Conservation (phyloP, 1,140 invertebrate genomes). For the Littorina saxatilis region DNA sequence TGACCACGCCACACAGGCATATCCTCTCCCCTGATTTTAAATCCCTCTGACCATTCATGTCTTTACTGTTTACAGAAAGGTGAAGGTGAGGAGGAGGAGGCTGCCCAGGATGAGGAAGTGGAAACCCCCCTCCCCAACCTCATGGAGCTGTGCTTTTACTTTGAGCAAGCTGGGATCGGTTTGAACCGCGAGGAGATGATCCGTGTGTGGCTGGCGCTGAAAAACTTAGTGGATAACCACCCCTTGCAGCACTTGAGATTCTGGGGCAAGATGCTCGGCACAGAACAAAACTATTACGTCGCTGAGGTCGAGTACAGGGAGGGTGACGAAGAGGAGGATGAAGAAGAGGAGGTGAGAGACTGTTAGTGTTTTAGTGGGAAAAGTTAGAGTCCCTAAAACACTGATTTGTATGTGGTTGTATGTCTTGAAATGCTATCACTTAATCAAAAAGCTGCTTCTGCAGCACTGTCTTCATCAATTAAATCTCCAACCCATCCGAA, state of each 20-base stretch:
- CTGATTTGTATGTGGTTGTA: too few relatives aligned
- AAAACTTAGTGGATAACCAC: constrained; percentile 73
- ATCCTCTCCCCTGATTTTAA: too few relatives aligned
- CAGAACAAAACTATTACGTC: constrained; percentile 86
- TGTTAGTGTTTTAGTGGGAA: too few relatives aligned
- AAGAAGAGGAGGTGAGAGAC: constrained; percentile 69
- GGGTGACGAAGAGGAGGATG: constrained; percentile 75
- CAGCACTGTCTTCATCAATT: too few relatives aligned
- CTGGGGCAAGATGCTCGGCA: constrained; percentile 90
- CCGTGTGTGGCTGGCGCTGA: constrained; percentile 74
- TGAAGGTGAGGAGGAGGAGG: constrained; percentile 71
- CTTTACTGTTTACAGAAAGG: constrained; percentile 69
- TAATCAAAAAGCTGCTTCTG: too few relatives aligned
- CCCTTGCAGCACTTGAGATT: constrained; percentile 75
- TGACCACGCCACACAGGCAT: too few relatives aligned
- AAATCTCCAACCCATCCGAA: too few relatives aligned
- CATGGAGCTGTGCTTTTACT: constrained; percentile 75
- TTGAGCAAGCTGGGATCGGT: constrained; percentile 76
- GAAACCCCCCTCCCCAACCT: constrained; percentile 75
- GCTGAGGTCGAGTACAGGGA: constrained; percentile 81
- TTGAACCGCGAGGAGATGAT: constrained; percentile 73
- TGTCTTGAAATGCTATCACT: too few relatives aligned
- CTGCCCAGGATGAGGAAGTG: constrained; percentile 69
- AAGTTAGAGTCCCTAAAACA: too few relatives aligned
- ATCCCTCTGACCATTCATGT: too few relatives aligned